Evolutionary conservation across 2,888 invertebrate genomes (phyloP).

Genomic region (Parasteatoda lunata): DNA sequence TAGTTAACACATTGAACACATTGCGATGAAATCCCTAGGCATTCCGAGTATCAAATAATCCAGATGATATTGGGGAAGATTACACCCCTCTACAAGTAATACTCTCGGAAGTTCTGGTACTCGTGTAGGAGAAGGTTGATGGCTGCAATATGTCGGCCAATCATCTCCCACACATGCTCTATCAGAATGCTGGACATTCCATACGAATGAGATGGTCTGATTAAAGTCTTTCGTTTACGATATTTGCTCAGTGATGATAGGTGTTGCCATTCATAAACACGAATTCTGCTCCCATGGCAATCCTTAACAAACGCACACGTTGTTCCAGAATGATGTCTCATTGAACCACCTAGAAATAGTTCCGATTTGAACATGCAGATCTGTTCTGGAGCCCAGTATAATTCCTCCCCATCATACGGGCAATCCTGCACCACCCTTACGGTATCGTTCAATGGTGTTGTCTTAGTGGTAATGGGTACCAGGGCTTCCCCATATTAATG

Average conservation of each 20-base stretch:
- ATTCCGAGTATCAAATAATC: conserved; percentile 15
- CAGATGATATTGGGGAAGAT: conserved; percentile 9
- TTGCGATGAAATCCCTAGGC: no score
- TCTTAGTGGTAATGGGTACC: conserved; percentile 19
- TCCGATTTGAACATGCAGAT: conserved; percentile 18
- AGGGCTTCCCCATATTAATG: conserved; percentile 9
- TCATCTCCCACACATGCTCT: conserved; percentile 6
- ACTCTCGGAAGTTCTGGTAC: conserved; percentile 24
- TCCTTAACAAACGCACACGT: conserved; percentile 1
- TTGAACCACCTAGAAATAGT: conserved; percentile 8
- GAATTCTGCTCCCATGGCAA: conserved; percentile 9
- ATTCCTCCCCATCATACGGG: conserved; percentile 14
- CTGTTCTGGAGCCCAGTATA: background rate
- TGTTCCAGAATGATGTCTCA: conserved; percentile 1
- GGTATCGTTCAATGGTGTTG: conserved; percentile 18
- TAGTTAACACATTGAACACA: no score
- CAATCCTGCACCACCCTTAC: conserved; percentile 7
- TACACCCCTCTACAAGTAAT: conserved; percentile 10
- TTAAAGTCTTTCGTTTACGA: conserved; percentile 12
- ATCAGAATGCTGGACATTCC: conserved; percentile 14
- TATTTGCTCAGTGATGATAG: background rate
- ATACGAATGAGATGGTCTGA: conserved; percentile 17
- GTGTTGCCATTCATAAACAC: conserved; percentile 33
- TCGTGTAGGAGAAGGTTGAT: conserved; percentile 12
- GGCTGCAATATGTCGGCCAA: conserved; percentile 13